Evolutionary conservation across 2,113 vertebrate genomes (phyloP), one percentile per base, ranked within the genome.

Genomic region (Mungos mungo): DNA sequence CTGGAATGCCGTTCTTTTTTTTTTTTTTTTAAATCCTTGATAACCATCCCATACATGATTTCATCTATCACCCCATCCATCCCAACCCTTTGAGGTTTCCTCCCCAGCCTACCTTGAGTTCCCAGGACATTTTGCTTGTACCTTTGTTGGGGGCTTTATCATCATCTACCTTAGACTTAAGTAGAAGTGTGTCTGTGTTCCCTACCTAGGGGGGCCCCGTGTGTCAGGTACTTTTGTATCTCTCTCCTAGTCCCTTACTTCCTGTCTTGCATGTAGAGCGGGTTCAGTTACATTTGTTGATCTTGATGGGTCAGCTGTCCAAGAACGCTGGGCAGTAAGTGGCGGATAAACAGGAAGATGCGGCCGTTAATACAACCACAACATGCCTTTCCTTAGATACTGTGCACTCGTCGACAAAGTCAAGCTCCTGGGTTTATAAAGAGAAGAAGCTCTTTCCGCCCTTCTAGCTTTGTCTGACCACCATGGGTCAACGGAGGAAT

Each of bases 271-370:
- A 38, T 35, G 0, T 10, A 45, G 66, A 60, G 16, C 0, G 1
- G 57, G 66, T 25, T 83, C 4, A 0, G 1, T 92, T 66, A 71
- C 54, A 38, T 86, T 68, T 93, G 57, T 65, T 94, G 93, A 72
- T 74, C 84, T 47, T 33, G 60, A 66, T 68, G 86, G 91, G 31
- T 25, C 23, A 18, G 29, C 25, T 2, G 31, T 88, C 93, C 86
- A 80, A 93, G 95, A 60, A 80, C 45, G 72, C 87, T 96, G 93
- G 54, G 88, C 92, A 83, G 86, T 65, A 65, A 79, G 60, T 31
- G 29, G 71, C 74, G 65, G 65, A 33, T 88, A 93, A 95, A 86
- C 96, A 96, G 93, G 93, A 97, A 95, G 93, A 88, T 8, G 69
- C n/a, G 29, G 74, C 54, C 72, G 35, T 93, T 86, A 81, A 82